A percentile compares a stretch with the other conserved stretches of the same genome.
Evolutionary conservation across 2,888 invertebrate species (phyloP).

Genomic region (Sinelater perroti): DNA sequence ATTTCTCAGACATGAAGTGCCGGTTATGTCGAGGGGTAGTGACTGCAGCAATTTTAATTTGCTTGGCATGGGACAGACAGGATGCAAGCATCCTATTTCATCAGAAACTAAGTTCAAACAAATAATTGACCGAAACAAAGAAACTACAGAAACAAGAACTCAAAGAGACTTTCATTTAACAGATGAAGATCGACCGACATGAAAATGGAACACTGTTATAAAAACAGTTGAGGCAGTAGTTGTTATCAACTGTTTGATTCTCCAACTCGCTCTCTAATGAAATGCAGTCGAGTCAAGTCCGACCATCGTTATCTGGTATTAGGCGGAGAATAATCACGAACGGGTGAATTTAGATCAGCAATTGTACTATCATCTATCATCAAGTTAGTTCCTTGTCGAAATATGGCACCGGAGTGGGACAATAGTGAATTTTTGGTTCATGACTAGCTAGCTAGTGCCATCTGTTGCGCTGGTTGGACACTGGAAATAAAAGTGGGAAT

Average conservation of each 20-base stretch:
- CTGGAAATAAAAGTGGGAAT: no score
- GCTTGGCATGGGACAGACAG: conserved; percentile 13
- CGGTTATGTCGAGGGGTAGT: no score
- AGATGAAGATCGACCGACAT: conserved; percentile 22
- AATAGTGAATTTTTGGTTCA: conserved; percentile 29
- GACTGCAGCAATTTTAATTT: conserved; percentile 7
- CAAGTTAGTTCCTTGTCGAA: conserved; percentile 16
- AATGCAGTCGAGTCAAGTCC: conserved; percentile 26
- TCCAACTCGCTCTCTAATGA: conserved; percentile 27
- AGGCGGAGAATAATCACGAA: conserved; percentile 35
- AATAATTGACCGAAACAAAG: not conserved
- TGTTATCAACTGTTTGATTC: conserved; percentile 40
- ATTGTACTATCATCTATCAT: conserved; percentile 34
- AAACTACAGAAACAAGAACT: not conserved
- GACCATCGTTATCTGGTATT: conserved; percentile 31
- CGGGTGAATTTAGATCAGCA: conserved; percentile 25
- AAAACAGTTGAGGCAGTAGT: conserved; percentile 45
- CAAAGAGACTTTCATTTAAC: no score
- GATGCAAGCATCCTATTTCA: not conserved
- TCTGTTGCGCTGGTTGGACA: conserved; percentile 1
- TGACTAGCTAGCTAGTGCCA: conserved; percentile 37
- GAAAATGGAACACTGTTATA: conserved; percentile 52
- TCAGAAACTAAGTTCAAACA: not conserved
- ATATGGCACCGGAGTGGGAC: conserved; percentile 30
- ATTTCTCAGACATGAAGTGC: no score